Evolutionary conservation across 1,140 invertebrate species (phyloP), one percentile per base, ranked within the genome.

Genomic region (Trachymyrmex septentrionalis): DNA sequence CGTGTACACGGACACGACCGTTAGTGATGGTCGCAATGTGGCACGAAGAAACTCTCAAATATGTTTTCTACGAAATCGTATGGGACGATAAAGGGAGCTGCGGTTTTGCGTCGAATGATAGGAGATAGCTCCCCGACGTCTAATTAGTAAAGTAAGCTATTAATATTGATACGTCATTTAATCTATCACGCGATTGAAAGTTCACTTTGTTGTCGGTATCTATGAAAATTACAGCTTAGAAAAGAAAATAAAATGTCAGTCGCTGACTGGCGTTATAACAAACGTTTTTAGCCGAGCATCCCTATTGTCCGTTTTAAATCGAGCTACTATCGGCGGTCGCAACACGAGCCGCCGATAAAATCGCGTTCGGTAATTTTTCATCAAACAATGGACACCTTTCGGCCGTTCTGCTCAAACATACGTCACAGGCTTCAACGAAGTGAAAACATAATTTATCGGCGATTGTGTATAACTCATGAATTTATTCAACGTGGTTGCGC

Each of bases 391-490:
- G 77, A 86, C 77, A 69, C 50, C 63, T 81, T 30, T 80, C 55
- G 59, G 44, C 38, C 84, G 24, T 27, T 48, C 75, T 64, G 67
- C 80, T 75, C 80, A 84, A 84, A 84, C 69, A 34, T 86, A 80
- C 77, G 85, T 89, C 81, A 90, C 86, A 64, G 80, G 64, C 73
- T 71, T 78, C 81, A 86, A 87, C 72, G 64, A 90, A 89, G 86
- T 78, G 66, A 27, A 75, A 57, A 73, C 81, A 71, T 84, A 89
- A 90, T 90, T 90, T 90, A 90, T 90, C 67, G 85, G 34, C 73
- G 85, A 89, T 89, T 90, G 88, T 89, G 34, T 86, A 71, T 59
- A 19, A 63, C 88, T 90, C 88, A 89, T 90, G 88, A 90, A 90
- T 90, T 89, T 90, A 89, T 90, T 90, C 88, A 89, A 89, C 59